Base-by-base conservation (phyloP, 1,140 invertebrate genomes). In the Muscidifurax raptorellus region DNA sequence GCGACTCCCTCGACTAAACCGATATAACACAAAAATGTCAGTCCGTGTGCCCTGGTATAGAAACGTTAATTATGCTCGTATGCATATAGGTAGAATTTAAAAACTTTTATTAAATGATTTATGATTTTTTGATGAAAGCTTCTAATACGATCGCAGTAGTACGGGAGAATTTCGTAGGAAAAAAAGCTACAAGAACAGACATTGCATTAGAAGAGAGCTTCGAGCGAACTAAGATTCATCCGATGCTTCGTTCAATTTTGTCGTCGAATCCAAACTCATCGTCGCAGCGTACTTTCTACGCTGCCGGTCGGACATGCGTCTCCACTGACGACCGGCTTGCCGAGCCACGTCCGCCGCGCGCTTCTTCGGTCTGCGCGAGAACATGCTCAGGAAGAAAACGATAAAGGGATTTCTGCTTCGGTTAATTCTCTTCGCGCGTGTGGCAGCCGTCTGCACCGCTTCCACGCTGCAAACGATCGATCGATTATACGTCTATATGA, bases 331-430 rank as follows among this genome's bases (percentile, higher is more conserved):
- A 1, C 89, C 91, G 0, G 91, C 91, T 28, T 85, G 74, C 0
- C 87, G 86, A 0, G 90, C 91, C 0, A 91, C 88, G 18, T 85
- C 85, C 7, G 89, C 86, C 1, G 91, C 87, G 10, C 44, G 86
- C 67, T 85, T 86, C 0, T 69, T 86, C 0, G 89, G 87, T 27
- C 67, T 81, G 18, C 88, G 87, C 28, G 64, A 88, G 44, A 89
- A 90, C 86, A 89, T 87, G 59, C 88, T 87, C 64, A 92, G 79
- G 44, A 89, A 92, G 80, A 90, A 92, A 2, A 90, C 88, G 18
- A 92, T 88, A 74, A 91, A 92, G 0, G 90, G 89, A 87, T 92
- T 91, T 27, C 36, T 72, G 12, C n/a, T 27, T 15, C 18, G 47
- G n/a, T 74, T n/a, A n/a, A n/a, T 78, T 4, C n/a, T 15, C 27